These are phyloP conservation scores for Gymnopithys bicolor DNA, from an alignment of 2,797 vertebrate genomes.

Conservation along the genomic window DNA sequence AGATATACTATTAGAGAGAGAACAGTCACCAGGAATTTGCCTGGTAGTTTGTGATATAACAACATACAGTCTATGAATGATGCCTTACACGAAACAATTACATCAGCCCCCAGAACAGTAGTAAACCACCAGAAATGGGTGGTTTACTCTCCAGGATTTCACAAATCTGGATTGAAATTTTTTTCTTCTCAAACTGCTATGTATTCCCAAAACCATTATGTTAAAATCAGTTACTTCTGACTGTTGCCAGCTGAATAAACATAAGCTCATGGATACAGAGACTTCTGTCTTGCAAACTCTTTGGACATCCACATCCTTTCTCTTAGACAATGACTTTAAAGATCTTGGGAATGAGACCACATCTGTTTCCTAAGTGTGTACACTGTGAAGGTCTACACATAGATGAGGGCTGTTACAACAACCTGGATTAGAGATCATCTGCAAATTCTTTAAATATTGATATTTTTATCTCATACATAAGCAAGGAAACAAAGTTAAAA, in stretches of 20 bases:
- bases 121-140: neutral
- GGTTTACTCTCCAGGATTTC: neutral
- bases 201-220: neutral
- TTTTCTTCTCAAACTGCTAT: neutral
- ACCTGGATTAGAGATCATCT: neutral
- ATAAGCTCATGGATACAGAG: neutral
- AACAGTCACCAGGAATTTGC: neutral
- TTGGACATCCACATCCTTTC: neutral
- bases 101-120: neutral
- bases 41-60: neutral
- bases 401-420: neutral
- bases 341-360: neutral
- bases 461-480: neutral
- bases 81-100: neutral
- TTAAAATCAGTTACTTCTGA: neutral
- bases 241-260: neutral
- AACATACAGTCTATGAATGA: neutral
- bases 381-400: neutral
- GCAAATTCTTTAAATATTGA: neutral
- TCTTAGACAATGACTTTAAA: neutral
- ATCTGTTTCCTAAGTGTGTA: neutral
- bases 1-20: neutral
- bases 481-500: neutral
- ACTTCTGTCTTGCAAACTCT: neutral
- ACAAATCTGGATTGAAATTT: neutral